Evolutionary conservation across 2,797 vertebrate species (phyloP).

Genomic region (Pristis pectinata): DNA sequence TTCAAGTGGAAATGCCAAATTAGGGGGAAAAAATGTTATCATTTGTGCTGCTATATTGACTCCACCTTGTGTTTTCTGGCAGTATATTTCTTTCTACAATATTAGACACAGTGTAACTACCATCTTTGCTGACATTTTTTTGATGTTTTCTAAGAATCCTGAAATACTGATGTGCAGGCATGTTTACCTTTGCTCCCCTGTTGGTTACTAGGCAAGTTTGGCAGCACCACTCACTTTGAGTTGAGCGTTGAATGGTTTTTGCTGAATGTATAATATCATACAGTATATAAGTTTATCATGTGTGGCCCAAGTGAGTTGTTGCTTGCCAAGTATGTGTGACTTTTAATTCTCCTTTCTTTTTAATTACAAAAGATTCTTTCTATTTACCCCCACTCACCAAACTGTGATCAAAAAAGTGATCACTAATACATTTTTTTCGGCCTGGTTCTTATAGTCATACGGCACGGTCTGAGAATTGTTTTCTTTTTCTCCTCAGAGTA

Average conservation of each 20-base stretch:
- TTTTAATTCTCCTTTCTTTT: not conserved
- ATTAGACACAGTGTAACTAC: not conserved
- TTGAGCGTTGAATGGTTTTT: not conserved
- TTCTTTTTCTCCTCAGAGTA: not conserved
- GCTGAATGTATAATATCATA: not conserved
- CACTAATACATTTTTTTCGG: not conserved
- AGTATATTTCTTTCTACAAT: constrained; percentile 7
- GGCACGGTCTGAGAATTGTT: not conserved
- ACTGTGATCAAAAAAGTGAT: not conserved
- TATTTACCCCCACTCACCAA: not conserved
- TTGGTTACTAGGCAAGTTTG: not conserved
- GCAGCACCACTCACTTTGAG: not conserved
- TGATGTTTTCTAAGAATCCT: not conserved
- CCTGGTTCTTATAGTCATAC: not conserved
- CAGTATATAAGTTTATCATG: not conserved
- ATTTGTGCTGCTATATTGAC: not conserved
- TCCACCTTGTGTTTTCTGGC: constrained; percentile 4
- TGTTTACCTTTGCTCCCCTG: not conserved
- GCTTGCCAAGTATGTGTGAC: not conserved
- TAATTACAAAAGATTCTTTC: not conserved
- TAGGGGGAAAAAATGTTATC: not conserved
- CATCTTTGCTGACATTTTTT: not conserved
- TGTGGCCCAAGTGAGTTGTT: not conserved
- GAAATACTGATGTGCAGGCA: not conserved
- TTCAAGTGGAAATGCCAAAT: not conserved